Percentiles rank a stretch among this genome's conserved stretches.
Conservation (phyloP, 2,888 invertebrate genomes). For the Synanthedon myopaeformis region DNA sequence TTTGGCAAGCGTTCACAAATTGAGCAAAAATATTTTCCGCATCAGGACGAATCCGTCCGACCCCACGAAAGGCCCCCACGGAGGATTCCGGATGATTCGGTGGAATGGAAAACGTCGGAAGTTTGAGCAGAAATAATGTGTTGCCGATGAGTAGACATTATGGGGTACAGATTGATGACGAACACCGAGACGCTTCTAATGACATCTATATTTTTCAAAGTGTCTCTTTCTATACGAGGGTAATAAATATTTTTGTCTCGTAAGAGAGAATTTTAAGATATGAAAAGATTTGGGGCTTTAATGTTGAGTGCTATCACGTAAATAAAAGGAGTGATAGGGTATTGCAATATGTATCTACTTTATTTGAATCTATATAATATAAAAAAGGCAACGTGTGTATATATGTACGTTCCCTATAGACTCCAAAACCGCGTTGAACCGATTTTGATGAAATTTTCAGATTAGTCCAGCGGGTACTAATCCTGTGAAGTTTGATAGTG, state of each 20-base stretch:
- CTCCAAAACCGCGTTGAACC: no score
- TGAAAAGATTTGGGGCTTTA: no score
- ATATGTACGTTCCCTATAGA: no score
- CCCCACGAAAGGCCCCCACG: slow-evolving; percentile 1
- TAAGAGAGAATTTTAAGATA: no score
- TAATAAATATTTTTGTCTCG: slow-evolving; percentile 2
- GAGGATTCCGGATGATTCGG: slow-evolving; percentile 15
- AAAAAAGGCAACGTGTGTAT: no score
- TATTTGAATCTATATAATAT: no score
- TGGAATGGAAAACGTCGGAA: slow-evolving; percentile 26
- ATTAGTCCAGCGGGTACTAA: no score
- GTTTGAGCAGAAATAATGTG: slow-evolving; percentile 38
- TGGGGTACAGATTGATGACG: slow-evolving; percentile 36
- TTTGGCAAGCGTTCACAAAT: neutral
- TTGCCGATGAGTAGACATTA: slow-evolving; percentile 30
- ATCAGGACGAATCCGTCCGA: slow-evolving; percentile 14
- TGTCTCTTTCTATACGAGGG: slow-evolving; percentile 16
- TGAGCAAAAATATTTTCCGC: slow-evolving; percentile 11
- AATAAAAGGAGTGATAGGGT: no score
- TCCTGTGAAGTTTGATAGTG: no score
- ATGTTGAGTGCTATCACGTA: no score
- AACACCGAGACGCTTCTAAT: slow-evolving; percentile 23
- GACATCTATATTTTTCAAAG: slow-evolving; percentile 38
- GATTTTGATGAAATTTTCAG: no score
- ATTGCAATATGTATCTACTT: no score